A percentile compares a stretch with the other conserved stretches of the same genome.
phyloP scores from a whole-genome alignment of 2,888 invertebrate genomes.

The Arge pagana region DNA sequence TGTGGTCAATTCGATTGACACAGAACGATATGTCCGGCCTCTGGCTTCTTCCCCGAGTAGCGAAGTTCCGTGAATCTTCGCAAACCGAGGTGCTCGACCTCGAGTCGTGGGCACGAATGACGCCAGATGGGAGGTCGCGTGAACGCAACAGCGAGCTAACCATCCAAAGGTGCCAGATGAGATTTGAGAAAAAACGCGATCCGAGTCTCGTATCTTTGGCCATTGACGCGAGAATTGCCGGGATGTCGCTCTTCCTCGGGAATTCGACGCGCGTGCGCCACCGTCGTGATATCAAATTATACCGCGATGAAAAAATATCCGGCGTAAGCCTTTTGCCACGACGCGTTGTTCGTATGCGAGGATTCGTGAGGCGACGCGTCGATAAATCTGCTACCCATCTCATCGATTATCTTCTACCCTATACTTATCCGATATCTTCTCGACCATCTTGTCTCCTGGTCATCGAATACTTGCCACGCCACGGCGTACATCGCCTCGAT shows the following conservation, averaged over 20 bases:
- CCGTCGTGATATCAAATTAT: too few species aligned
- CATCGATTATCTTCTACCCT: conserved; percentile 34
- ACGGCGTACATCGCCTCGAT: conserved; percentile 17
- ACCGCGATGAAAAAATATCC: background rate
- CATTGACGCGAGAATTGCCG: too few species aligned
- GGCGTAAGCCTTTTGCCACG: background rate
- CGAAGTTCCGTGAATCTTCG: conserved; percentile 5
- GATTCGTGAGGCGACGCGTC: conserved; percentile 6
- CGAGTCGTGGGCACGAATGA: background rate
- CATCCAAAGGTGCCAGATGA: too few species aligned
- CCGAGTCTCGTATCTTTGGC: too few species aligned
- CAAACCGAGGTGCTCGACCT: conserved; percentile 3
- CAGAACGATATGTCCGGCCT: conserved; percentile 20
- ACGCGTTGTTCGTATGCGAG: conserved; percentile 1
- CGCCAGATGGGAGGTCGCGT: too few species aligned
- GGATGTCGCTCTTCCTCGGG: too few species aligned
- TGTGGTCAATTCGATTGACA: conserved; percentile 34
- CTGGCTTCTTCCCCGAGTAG: too few species aligned
- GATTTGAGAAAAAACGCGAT: too few species aligned
- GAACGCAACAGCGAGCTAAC: too few species aligned
- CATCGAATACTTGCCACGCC: conserved; percentile 34
- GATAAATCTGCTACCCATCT: conserved; percentile 24
- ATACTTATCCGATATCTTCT: conserved; percentile 43
- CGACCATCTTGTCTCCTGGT: conserved; percentile 41
- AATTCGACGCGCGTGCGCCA: too few species aligned